Evolutionary conservation across 53 echinoderm and acorn worm species (phyloP).

Genomic region (Mesocentrotus franciscanus): DNA sequence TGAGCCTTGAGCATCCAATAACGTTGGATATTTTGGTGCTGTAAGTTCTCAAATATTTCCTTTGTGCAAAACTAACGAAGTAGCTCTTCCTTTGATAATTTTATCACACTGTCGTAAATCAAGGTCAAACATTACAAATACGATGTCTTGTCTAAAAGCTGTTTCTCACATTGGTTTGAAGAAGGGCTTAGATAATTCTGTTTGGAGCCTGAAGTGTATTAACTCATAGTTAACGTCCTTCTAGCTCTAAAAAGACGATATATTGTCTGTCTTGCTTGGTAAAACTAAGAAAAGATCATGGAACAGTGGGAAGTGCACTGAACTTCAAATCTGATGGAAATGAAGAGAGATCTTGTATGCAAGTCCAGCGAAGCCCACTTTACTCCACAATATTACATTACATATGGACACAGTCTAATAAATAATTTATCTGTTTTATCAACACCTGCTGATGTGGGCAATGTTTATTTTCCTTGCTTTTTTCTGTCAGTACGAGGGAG

Average conservation of each 20-base stretch:
- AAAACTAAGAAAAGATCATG: background rate
- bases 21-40: too few species aligned
- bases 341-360: background rate
- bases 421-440: slow-evolving; percentile 59
- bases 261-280: background rate
- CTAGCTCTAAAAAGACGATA: too few species aligned
- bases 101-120: background rate
- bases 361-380: background rate
- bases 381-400: slow-evolving; percentile 62
- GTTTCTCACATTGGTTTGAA: background rate
- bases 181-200: background rate
- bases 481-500: slow-evolving; percentile 11
- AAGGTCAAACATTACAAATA: background rate
- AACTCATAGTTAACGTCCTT: too few species aligned
- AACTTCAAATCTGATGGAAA: slow-evolving; percentile 27
- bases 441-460: slow-evolving; percentile 14
- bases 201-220: too few species aligned
- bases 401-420: slow-evolving; percentile 62
- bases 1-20: too few species aligned
- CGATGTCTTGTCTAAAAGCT: background rate
- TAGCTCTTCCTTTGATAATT: background rate
- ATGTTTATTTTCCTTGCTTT: slow-evolving; percentile 51
- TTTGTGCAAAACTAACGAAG: background rate
- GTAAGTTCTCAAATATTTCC: background rate
- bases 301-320: slow-evolving; percentile 47